Percentiles rank a stretch among this genome's conserved stretches.
phyloP scores from a whole-genome alignment of 2,797 vertebrate species.

The Acanthornis magna region DNA sequence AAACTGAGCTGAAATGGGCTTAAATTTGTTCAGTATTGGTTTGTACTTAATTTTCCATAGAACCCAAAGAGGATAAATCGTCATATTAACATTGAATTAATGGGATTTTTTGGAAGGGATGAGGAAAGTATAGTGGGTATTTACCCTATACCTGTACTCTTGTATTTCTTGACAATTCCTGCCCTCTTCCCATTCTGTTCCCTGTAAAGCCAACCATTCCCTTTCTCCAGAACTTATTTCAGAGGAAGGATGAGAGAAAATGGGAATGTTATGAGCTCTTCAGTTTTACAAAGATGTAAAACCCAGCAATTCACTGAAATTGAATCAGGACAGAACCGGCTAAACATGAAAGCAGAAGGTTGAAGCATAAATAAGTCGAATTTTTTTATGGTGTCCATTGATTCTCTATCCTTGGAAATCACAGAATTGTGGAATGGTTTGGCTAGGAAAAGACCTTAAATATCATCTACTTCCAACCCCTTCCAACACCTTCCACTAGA shows the following conservation, averaged over 20 bases:
- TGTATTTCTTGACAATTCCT: background rate
- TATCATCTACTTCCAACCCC: background rate
- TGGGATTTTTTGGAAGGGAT: background rate
- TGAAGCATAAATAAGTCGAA: background rate
- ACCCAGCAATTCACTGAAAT: background rate
- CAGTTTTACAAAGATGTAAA: background rate
- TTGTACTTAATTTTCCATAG: background rate
- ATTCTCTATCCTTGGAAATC: background rate
- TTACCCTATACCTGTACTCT: background rate
- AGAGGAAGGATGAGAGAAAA: background rate
- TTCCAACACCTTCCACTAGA: background rate
- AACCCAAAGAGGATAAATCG: background rate
- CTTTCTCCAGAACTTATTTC: background rate
- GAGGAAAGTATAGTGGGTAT: accelerated
- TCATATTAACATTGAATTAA: background rate
- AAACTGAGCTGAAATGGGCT: background rate
- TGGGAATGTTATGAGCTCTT: background rate
- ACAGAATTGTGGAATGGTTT: background rate
- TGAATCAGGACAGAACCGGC: background rate
- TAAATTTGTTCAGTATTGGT: background rate
- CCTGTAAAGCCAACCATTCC: background rate
- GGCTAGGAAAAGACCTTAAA: background rate
- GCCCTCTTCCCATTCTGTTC: background rate
- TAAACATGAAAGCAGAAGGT: background rate
- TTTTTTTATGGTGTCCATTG: background rate